Conservation (phyloP, 2,888 invertebrate species). For the Drosophila paranaensis region DNA sequence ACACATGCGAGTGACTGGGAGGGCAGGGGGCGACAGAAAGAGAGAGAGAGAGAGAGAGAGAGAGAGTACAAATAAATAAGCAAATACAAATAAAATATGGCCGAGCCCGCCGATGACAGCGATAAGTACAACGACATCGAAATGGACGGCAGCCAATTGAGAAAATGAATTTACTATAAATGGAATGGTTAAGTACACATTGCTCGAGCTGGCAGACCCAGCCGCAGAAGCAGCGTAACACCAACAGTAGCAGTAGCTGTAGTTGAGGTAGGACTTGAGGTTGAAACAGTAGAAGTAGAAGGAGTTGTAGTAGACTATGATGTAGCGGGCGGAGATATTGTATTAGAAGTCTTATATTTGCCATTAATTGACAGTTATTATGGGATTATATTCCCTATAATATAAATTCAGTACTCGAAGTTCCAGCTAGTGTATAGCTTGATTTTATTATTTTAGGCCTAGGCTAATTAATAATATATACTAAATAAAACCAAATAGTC, state of each 20-base stretch:
- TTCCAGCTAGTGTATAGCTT: no score
- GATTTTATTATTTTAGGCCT: no score
- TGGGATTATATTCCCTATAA: no score
- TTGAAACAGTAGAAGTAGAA: no score
- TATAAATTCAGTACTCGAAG: no score
- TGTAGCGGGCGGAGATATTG: no score
- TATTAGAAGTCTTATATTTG: no score
- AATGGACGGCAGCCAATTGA: slow-evolving; percentile 67
- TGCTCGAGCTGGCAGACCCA: slow-evolving; percentile 18
- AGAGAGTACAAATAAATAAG: slow-evolving; percentile 64
- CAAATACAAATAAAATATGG: slow-evolving; percentile 71
- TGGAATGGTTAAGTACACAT: slow-evolving; percentile 70
- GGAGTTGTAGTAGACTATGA: no score
- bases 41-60: not conserved
- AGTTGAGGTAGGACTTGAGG: not conserved
- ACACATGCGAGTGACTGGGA: slow-evolving; percentile 50
- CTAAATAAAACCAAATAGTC: no score
- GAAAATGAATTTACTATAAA: slow-evolving; percentile 77
- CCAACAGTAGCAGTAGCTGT: not conserved
- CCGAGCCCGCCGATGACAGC: slow-evolving; percentile 35
- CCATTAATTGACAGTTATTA: no score
- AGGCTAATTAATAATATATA: no score
- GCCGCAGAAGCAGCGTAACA: not conserved
- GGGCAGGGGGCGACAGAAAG: no score
- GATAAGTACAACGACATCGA: slow-evolving; percentile 56